These are phyloP conservation scores for Mesoclemmys tuberculata DNA, from an alignment of 2,113 vertebrate species.

Conservation along the genomic window DNA sequence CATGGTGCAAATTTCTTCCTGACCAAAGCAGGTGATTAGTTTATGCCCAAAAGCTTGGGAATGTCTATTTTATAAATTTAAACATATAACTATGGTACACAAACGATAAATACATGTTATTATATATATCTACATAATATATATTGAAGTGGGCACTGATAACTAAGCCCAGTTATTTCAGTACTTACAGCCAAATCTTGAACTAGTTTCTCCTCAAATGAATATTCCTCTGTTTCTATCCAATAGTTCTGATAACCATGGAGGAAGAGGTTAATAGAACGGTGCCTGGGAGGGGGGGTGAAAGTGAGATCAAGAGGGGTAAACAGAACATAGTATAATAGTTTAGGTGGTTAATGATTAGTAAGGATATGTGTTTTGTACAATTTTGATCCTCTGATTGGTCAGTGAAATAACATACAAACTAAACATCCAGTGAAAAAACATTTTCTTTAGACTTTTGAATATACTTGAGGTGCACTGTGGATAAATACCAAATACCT, in stretches of 20 bases:
- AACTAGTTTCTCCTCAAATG: conserved; percentile 99
- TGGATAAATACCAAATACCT: neutral
- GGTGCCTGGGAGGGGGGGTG: conserved; percentile 93
- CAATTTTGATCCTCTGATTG: conserved; percentile 89
- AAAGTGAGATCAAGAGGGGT: conserved; percentile 90
- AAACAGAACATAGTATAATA: conserved; percentile 76
- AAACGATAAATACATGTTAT: conserved; percentile 15
- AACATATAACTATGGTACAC: conserved; percentile 10
- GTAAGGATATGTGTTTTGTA: conserved; percentile 86
- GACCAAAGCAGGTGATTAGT: conserved; percentile 18
- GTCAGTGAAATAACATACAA: conserved; percentile 75
- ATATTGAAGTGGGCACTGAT: conserved; percentile 46
- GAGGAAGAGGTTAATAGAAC: conserved; percentile 99
- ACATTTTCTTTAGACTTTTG: neutral
- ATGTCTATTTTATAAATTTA: conserved; percentile 22
- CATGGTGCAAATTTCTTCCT: neutral
- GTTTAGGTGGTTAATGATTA: conserved; percentile 87
- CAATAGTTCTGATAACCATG: conserved; percentile 99
- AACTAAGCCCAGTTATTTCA: conserved; percentile 56
- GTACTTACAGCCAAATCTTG: conserved; percentile 99
- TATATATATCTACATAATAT: conserved; percentile 26
- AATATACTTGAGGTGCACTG: neutral
- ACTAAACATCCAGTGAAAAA: conserved; percentile 1
- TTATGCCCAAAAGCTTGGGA: conserved; percentile 42
- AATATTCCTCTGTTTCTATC: conserved; percentile 99